Base-by-base conservation (phyloP, 1,140 invertebrate species). In the Megalopta genalis region DNA sequence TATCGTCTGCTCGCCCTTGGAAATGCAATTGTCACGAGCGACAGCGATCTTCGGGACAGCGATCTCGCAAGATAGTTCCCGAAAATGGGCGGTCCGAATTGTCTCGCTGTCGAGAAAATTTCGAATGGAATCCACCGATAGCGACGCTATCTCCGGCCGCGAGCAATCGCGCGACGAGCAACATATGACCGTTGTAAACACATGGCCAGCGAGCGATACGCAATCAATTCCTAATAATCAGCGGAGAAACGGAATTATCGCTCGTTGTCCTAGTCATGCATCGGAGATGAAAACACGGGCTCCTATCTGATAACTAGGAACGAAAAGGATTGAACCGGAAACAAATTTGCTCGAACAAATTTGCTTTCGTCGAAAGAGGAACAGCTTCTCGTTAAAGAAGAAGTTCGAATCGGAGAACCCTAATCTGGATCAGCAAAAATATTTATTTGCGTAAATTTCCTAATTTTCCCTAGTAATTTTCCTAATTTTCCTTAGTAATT, bases 101-200 rank as follows among this genome's bases (percentile, higher is more conserved):
- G 49, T 62, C n/a, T 52, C 60, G 27, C n/a, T 12, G n/a, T 32
- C 32, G 21, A 74, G 4, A 39, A 67, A 63, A 69, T 54, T 49
- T 63, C 42, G 59, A 69, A 65, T 63, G 66, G 57, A 64, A 69
- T 77, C 42, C 21, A 27, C 2, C 60, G 74, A 71, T 77, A 81
- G 8, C 12, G 18, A n/a, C 65, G 21, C 77, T 81, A 81, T 81
- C 80, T 49, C 39, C 2, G 27, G 52, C 23, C 23, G 25, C 25
- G n/a, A 32, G 52, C 49, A 18, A 65, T n/a, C 73, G 57, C 39
- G 62, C 52, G 14, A 21, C 14, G 52, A n/a, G 62, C 49, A 77
- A 66, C 52, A 37, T 69, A 42, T 81, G 75, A 62, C 49, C 62
- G 59, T 71, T 78, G 75, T 71, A 71, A 78, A 81, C 75, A 77